Evolutionary conservation across 2,888 invertebrate species (phyloP).

Genomic region (Zootermopsis nevadensis): DNA sequence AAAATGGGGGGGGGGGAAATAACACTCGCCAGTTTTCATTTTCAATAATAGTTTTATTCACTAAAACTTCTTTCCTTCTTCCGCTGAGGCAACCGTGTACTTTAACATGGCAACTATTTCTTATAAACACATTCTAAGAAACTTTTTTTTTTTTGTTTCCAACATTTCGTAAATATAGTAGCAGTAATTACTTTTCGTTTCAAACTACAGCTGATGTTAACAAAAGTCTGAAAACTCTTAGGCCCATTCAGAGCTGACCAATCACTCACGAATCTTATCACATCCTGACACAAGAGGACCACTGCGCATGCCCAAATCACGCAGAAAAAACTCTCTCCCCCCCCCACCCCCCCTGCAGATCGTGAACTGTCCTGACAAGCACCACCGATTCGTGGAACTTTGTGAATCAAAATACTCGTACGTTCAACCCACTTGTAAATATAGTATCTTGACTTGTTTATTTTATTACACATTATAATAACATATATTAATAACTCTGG

Average conservation of each 20-base stretch:
- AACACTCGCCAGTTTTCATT: background rate
- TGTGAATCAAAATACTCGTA: slow-evolving; percentile 21
- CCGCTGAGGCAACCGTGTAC: background rate
- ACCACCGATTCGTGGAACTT: background rate
- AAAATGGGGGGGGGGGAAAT: no score
- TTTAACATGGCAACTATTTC: slow-evolving; percentile 14
- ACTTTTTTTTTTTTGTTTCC: background rate
- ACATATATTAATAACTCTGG: slow-evolving; percentile 27
- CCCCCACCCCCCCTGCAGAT: no score
- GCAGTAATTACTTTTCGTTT: slow-evolving; percentile 21
- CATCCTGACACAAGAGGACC: no score
- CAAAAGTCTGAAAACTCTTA: background rate
- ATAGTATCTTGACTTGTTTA: slow-evolving; percentile 9
- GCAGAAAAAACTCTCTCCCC: no score
- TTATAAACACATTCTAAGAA: slow-evolving; percentile 28
- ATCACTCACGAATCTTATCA: no score
- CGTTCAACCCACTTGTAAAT: slow-evolving; percentile 22
- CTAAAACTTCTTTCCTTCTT: slow-evolving; percentile 11
- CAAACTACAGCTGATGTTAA: background rate
- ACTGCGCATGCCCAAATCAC: no score
- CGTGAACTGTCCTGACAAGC: no score
- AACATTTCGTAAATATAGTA: slow-evolving; percentile 27
- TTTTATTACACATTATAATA: slow-evolving; percentile 16
- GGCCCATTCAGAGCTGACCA: background rate
- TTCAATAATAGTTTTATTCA: slow-evolving; percentile 16